phyloP scores from a whole-genome alignment of 2,113 vertebrate genomes.

The Sinosuthora webbiana region DNA sequence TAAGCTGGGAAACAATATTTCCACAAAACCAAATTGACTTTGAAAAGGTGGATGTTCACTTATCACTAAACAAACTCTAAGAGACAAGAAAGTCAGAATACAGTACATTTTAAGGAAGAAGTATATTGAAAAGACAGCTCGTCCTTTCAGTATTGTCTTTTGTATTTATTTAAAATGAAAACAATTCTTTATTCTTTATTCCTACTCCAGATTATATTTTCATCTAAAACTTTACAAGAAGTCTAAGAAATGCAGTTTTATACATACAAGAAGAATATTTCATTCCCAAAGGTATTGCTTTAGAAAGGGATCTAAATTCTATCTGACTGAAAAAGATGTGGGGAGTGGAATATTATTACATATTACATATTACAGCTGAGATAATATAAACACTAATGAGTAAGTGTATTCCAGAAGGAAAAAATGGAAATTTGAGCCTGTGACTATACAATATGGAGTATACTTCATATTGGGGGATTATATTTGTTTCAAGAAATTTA shows the following conservation, averaged over 20 bases:
- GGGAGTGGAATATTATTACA: not conserved
- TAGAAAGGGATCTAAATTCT: not conserved
- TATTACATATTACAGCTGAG: not conserved
- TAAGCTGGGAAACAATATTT: not conserved
- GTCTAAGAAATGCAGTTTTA: not conserved
- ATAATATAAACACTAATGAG: not conserved
- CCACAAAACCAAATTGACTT: not conserved
- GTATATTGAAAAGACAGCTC: not conserved
- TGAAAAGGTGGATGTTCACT: not conserved
- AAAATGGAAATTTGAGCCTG: not conserved
- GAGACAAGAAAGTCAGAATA: not conserved
- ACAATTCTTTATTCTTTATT: not conserved
- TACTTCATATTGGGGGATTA: not conserved
- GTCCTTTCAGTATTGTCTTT: not conserved
- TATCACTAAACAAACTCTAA: not conserved
- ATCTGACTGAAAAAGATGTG: not conserved
- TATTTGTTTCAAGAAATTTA: not conserved
- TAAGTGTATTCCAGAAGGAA: not conserved
- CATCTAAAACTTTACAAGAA: not conserved
- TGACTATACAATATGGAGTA: not conserved
- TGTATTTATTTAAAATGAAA: not conserved
- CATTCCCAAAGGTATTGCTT: not conserved
- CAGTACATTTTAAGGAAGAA: not conserved
- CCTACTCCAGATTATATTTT: not conserved
- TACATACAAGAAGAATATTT: not conserved